Base-by-base conservation (phyloP, 2,888 invertebrate genomes). In the Scaeva pyrastri region DNA sequence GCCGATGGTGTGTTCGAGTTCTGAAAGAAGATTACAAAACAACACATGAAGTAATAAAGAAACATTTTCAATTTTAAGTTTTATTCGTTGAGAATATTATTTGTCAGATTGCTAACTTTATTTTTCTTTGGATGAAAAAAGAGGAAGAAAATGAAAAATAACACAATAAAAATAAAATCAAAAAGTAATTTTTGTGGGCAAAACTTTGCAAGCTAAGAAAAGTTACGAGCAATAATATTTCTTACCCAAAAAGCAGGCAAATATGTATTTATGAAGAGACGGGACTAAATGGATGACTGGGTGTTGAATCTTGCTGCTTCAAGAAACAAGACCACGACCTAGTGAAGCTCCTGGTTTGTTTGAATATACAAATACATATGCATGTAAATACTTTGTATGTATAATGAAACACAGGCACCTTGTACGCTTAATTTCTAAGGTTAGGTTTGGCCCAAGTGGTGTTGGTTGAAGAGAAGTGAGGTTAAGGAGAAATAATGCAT, bases 1-100 rank as follows among this genome's bases (percentile, higher is more conserved):
- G 48, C 19, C 39, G 64, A 31, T 8, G 31, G 31, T 76, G 78
- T 39, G 1, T 19, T 45, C 52, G 16, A 84, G 39, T 71, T 75
- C 84, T 85, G 80, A 76, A 85, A 85, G 45, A 41, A 75, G 70
- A 76, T 77, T 82, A 56, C 58, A 85, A 80, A 85, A 45, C 60
- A 76, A 55, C 66, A 79, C 84, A 79, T 84, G 79, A 84, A 79
- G 64, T 85, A 80, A 76, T 84, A 80, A 85, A 80, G 58, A 76
- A 77, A 68, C 50, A 66, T 52, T 80, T 80, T 80, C 75, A 84
- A 84, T 80, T 80, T 84, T 60, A 84, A 84, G 75, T 80, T 79
- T 79, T 78, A 71, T 79, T 78, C 56, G 64, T 74, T 52, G 36
- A 36, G 60, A 55, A 16, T 39, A 39, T 56, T 70, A 39, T 66